phyloP scores from a whole-genome alignment of 2,797 vertebrate species.

The Sebastes minor region DNA sequence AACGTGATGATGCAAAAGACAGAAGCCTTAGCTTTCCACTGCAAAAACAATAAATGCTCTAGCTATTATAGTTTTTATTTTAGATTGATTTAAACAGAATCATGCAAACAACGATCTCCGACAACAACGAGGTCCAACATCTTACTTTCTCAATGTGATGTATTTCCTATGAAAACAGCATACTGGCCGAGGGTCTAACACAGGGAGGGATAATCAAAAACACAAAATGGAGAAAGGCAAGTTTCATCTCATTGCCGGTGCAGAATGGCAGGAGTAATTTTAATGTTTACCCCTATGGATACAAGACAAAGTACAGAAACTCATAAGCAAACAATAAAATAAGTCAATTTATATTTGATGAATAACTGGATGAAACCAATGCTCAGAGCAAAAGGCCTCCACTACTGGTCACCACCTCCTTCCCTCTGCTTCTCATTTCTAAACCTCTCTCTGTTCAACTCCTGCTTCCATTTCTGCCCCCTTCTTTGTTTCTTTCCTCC shows the following conservation, averaged over 20 bases:
- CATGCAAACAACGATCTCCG: too few relatives aligned
- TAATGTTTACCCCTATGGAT: not conserved
- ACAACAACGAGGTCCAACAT: too few relatives aligned
- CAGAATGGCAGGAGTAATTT: not conserved
- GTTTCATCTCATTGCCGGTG: not conserved
- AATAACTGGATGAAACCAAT: not conserved
- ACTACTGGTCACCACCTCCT: not conserved
- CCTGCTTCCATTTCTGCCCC: not conserved
- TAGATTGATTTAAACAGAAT: too few relatives aligned
- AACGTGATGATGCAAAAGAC: too few relatives aligned
- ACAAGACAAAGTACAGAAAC: not conserved
- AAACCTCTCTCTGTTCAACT: not conserved
- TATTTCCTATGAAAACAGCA: not conserved
- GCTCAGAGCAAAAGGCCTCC: not conserved
- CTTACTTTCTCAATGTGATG: not conserved
- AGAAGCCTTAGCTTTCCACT: too few relatives aligned
- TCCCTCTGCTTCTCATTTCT: constrained; percentile 1
- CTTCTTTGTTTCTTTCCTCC: constrained; percentile 39
- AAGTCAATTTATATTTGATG: too few relatives aligned
- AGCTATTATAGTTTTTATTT: too few relatives aligned
- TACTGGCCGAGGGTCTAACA: not conserved
- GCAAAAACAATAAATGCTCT: too few relatives aligned
- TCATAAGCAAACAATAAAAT: too few relatives aligned
- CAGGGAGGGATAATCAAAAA: not conserved
- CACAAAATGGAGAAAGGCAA: not conserved